Conservation (phyloP, 2,888 invertebrate species). For the Caenorhabditis sp. region DNA sequence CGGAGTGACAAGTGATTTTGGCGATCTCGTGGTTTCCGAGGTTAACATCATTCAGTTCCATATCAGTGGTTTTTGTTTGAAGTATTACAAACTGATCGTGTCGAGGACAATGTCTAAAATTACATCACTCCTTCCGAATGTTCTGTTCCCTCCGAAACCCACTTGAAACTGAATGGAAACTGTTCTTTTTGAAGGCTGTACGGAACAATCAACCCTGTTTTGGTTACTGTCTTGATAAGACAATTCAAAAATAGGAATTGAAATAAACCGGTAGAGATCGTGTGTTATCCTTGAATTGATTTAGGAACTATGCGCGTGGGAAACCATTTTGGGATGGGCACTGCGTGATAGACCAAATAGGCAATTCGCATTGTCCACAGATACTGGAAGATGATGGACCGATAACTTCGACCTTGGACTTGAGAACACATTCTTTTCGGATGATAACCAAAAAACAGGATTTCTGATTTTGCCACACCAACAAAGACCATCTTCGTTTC, state of each 20-base stretch:
- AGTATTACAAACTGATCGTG: slow-evolving; percentile 22
- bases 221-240: slow-evolving; percentile 21
- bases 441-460: slow-evolving; percentile 63
- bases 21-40: slow-evolving; percentile 55
- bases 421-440: slow-evolving; percentile 38
- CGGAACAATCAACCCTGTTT: too few species aligned
- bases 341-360: slow-evolving; percentile 5
- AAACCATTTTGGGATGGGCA: slow-evolving; percentile 15
- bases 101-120: slow-evolving; percentile 3
- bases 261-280: slow-evolving; percentile 34
- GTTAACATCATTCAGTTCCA: slow-evolving; percentile 29
- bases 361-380: background rate
- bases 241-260: slow-evolving; percentile 19
- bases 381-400: slow-evolving; percentile 35
- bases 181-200: too few species aligned
- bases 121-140: too few species aligned
- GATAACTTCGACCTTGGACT: slow-evolving; percentile 57
- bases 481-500: slow-evolving; percentile 40
- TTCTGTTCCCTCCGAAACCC: too few species aligned
- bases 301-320: slow-evolving; percentile 19
- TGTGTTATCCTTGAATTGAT: slow-evolving; percentile 36
- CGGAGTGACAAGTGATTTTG: slow-evolving; percentile 43
- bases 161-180: too few species aligned
- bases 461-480: slow-evolving; percentile 41
- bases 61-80: slow-evolving; percentile 25